Evolutionary conservation across 2,113 vertebrate genomes (phyloP), one percentile per base, ranked within the genome.

Genomic region (Plecturocebus donacophilus): DNA sequence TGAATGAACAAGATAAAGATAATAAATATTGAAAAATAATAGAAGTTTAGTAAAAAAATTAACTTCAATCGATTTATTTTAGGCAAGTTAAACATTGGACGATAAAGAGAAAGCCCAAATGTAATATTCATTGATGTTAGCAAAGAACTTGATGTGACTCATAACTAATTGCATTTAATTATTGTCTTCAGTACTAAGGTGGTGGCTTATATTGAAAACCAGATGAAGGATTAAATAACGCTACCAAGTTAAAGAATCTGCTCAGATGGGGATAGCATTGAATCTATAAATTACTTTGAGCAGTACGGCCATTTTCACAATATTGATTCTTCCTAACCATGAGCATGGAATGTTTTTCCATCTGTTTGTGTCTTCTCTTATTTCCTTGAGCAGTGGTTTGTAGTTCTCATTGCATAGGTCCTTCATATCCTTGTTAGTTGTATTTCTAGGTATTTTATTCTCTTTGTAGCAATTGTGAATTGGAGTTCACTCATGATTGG

Each of bases 71-170:
- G 58, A 47, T 94, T 35, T 73, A 40, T 3, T 94, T 79, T 47
- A 83, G 89, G 35, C 27, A 70, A 70, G 16, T 56, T 11, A 95
- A 70, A 95, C 16, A 71, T 52, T 92, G 40, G 14, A 54, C n/a
- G 58, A 42, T 32, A 81, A 92, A 75, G 19, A 82, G 32, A 87
- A 88, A 13, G 2, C 27, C 16, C 17, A 76, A 83, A 73, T 73
- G 12, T 84, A 84, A 84, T 82, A 61, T 68, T n/a, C 25, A 93
- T 89, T 87, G 86, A 95, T 88, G 58, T 80, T 91, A 91, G 21
- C 47, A 88, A 91, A 93, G 32, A 9, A 79, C 1, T 86, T 79
- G n/a, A 52, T 58, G 8, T 27, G 76, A 11, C 10, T 80, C 16
- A 16, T 54, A 73, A 68, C 94, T 92, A 90, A 81, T 54, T 77